Evolutionary conservation across 2,888 invertebrate species (phyloP), one percentile per base, ranked within the genome.

Genomic region (Petrophora chlorosata): DNA sequence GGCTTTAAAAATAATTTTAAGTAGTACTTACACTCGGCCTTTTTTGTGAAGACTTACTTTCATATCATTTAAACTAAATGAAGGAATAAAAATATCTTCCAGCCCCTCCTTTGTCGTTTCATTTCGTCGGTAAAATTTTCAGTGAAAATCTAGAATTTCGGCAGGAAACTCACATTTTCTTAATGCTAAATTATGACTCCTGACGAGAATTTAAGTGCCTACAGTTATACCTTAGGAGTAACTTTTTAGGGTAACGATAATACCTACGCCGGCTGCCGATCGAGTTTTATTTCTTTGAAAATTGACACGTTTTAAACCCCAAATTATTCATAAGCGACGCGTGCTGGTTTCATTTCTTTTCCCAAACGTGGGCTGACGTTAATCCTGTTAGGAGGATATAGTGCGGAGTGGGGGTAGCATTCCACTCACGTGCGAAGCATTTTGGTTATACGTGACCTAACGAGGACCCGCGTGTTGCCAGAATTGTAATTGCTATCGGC

Each of bases 351-450:
- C 50, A 56, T 57, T 57, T 54, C 57, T 54, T 55, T 47, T 55
- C 56, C 59, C 45, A 33, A 46, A 57, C 63, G 67, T 66, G 65
- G 60, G 62, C 65, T 68, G 57, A 67, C 66, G 65, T 72, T 81
- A 79, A 79, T 77, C 73, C 62, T 64, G 73, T 76, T 74, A 78
- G 61, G 42, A 54, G 57, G 64, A 67, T n/a, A n/a, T n/a, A n/a
- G n/a, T n/a, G n/a, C n/a, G n/a, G n/a, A n/a, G n/a, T n/a, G n/a
- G n/a, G 56, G 51, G 59, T 44, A 52, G 49, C 56, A 79, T 74
- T 73, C 75, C 17, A 26, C 48, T 66, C 78, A 78, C 81, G 81
- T 77, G 51, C 58, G 47, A 59, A 57, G 58, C 76, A 67, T 79
- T 79, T 73, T 67, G 74, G 69, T 61, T 57, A 67, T 61, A 76